These are phyloP conservation scores for Platypus cylindrus DNA, from an alignment of 2,888 invertebrate species.

Conservation along the genomic window DNA sequence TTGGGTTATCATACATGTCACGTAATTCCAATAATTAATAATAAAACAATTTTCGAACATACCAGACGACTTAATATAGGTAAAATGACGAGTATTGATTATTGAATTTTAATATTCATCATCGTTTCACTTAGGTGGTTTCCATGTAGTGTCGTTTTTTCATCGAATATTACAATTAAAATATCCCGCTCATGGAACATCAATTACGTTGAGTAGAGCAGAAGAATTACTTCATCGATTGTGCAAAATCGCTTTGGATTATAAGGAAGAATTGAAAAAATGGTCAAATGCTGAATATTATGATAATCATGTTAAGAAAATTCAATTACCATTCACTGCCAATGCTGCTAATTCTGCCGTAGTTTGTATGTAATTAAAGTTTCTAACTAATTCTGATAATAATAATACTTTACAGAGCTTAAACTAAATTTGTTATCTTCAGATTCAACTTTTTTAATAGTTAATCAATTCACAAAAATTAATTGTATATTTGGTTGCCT, in stretches of 20 bases:
- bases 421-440: too few species aligned
- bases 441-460: too few species aligned
- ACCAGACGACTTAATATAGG: conserved; percentile 67
- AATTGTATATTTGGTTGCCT: too few species aligned
- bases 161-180: conserved; percentile 83
- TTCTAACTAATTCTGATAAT: background rate
- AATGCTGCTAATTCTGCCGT: conserved; percentile 48
- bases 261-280: conserved; percentile 60
- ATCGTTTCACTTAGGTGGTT: conserved; percentile 47
- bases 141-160: conserved; percentile 71
- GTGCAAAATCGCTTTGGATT: conserved; percentile 65
- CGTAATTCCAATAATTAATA: conserved; percentile 68
- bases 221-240: conserved; percentile 80
- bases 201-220: conserved; percentile 73
- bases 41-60: conserved; percentile 53
- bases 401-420: too few species aligned
- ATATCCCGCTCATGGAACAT: conserved; percentile 82
- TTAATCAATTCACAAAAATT: too few species aligned
- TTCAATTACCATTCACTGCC: conserved; percentile 74
- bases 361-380: conserved; percentile 39
- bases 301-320: conserved; percentile 66
- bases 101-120: background rate
- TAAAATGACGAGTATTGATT: conserved; percentile 4
- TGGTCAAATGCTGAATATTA: conserved; percentile 78
- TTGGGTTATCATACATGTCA: conserved; percentile 84